Conservation (phyloP, 1,140 invertebrate genomes). For the Goniozus legneri region DNA sequence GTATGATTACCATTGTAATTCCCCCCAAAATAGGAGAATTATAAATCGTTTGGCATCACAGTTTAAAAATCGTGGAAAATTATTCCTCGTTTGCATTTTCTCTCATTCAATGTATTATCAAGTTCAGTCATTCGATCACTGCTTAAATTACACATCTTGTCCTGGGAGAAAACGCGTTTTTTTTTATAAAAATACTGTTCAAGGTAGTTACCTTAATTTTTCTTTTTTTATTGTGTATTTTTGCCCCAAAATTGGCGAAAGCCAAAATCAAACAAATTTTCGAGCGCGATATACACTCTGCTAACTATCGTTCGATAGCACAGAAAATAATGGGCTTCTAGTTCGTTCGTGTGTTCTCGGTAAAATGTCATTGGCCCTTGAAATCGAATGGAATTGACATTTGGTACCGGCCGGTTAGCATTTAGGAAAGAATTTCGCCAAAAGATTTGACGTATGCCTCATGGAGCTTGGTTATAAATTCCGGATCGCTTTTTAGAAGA, state of each 20-base stretch:
- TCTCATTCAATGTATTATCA: background rate
- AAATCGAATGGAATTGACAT: no score
- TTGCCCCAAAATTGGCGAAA: slow-evolving; percentile 4
- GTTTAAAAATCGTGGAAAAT: slow-evolving; percentile 41
- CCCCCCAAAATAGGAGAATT: slow-evolving; percentile 33
- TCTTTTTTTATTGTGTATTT: slow-evolving; percentile 8
- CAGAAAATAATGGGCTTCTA: no score
- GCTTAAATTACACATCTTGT: background rate
- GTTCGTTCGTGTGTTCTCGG: no score
- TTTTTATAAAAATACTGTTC: slow-evolving; percentile 50
- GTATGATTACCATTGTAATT: no score
- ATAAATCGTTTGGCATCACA: slow-evolving; percentile 49
- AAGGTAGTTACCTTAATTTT: slow-evolving; percentile 25
- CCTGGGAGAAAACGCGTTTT: slow-evolving; percentile 19
- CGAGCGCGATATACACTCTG: slow-evolving; percentile 16
- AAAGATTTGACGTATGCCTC: slow-evolving; percentile 87
- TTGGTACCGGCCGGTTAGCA: no score
- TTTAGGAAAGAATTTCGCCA: slow-evolving; percentile 65
- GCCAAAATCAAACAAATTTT: slow-evolving; percentile 5
- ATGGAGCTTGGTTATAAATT: slow-evolving; percentile 83
- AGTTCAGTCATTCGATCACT: slow-evolving; percentile 1
- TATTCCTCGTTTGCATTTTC: slow-evolving; percentile 1
- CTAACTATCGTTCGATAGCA: no score
- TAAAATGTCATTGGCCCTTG: no score
- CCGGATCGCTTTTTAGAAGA: slow-evolving; percentile 80